A percentile compares a stretch with the other conserved stretches of the same genome.
Conservation (phyloP, 2,888 invertebrate genomes). For the Mantis religiosa region DNA sequence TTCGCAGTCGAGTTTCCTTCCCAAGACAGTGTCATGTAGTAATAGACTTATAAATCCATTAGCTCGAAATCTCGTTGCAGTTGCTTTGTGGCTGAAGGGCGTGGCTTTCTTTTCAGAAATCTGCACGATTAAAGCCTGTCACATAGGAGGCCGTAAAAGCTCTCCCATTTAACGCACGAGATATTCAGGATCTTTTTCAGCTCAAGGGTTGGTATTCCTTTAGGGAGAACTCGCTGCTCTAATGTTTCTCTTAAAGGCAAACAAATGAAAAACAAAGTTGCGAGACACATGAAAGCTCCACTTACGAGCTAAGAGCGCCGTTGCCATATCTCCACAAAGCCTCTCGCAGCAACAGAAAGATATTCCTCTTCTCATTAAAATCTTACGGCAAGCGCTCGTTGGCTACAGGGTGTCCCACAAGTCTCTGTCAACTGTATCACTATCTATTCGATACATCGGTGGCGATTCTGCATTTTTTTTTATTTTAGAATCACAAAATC, state of each 20-base stretch:
- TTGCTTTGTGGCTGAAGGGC: too few relatives aligned
- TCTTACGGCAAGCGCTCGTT: neutral
- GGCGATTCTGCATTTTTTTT: too few relatives aligned
- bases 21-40: too few relatives aligned
- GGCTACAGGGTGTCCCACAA: neutral
- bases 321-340: neutral
- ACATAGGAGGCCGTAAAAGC: neutral
- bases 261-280: neutral
- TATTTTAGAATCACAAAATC: too few relatives aligned
- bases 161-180: neutral
- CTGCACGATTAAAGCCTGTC: too few relatives aligned
- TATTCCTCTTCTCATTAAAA: neutral
- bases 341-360: neutral
- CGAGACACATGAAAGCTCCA: neutral
- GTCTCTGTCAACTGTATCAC: too few relatives aligned
- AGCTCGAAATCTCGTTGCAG: too few relatives aligned
- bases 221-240: neutral
- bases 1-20: too few relatives aligned
- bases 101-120: too few relatives aligned
- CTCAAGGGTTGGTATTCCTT: neutral
- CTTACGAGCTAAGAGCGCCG: neutral
- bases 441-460: too few relatives aligned
- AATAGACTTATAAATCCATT: too few relatives aligned
- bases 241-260: neutral
- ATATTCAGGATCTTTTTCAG: neutral